Evolutionary conservation across 2,888 invertebrate genomes (phyloP).

Genomic region (Ceramica pisi): DNA sequence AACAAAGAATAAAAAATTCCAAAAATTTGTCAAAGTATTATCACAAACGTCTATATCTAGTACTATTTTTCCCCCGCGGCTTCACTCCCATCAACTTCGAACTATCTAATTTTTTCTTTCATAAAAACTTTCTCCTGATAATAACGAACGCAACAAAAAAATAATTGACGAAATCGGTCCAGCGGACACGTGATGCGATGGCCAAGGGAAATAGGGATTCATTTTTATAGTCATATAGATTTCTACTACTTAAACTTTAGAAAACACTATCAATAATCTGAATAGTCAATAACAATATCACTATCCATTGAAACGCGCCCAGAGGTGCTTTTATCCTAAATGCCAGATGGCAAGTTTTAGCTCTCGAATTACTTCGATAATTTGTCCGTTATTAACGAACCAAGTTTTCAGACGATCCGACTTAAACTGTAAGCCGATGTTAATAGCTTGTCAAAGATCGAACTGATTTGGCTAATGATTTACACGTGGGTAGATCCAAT

Average conservation of each 20-base stretch:
- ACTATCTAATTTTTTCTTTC: too few relatives aligned
- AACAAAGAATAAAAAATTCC: too few relatives aligned
- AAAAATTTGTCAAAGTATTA: too few relatives aligned
- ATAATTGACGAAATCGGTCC: too few relatives aligned
- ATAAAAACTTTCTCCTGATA: too few relatives aligned
- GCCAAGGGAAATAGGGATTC: too few relatives aligned
- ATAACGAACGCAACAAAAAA: too few relatives aligned
- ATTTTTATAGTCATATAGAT: too few relatives aligned
- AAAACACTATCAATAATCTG: slow-evolving; percentile 8
- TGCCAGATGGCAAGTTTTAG: slow-evolving; percentile 41
- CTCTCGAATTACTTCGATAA: slow-evolving; percentile 47
- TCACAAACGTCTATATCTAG: too few relatives aligned
- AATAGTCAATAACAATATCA: slow-evolving; percentile 15
- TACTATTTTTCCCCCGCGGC: too few relatives aligned
- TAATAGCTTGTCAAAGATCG: slow-evolving; percentile 44
- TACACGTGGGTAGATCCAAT: slow-evolving; percentile 10
- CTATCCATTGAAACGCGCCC: slow-evolving; percentile 12
- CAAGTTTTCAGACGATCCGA: slow-evolving; percentile 48
- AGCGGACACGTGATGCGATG: too few relatives aligned
- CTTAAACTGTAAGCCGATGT: slow-evolving; percentile 46
- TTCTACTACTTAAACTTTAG: background rate
- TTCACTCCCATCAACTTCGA: too few relatives aligned
- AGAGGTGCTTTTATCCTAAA: slow-evolving; percentile 31
- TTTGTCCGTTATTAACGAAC: slow-evolving; percentile 50
- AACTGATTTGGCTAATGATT: slow-evolving; percentile 28